Conservation (phyloP, 2,113 vertebrate species). For the Ptyas mucosa region DNA sequence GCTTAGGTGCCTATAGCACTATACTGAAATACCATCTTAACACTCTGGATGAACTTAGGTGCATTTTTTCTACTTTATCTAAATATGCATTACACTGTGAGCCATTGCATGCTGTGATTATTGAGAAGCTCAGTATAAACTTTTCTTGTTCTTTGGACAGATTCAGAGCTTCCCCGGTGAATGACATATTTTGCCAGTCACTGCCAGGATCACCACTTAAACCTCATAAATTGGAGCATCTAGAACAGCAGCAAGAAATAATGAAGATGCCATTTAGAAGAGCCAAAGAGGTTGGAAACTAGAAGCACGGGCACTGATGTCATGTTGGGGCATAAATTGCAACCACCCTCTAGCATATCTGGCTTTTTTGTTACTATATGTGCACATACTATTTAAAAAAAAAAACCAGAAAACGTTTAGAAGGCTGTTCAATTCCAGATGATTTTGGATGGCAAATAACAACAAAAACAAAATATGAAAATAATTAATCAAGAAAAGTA, state of each 20-base stretch:
- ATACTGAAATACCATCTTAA: background rate
- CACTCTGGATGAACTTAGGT: background rate
- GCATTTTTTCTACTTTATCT: background rate
- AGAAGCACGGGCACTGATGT: background rate
- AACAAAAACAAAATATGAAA: background rate
- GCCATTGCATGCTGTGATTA: background rate
- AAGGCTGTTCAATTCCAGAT: background rate
- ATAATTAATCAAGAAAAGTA: background rate
- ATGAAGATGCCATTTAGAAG: slow-evolving; percentile 83
- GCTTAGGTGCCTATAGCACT: background rate
- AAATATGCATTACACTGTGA: background rate
- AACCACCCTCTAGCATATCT: no score
- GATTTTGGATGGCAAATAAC: background rate
- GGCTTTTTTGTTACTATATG: background rate
- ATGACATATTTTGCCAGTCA: slow-evolving; percentile 95
- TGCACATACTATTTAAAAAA: background rate
- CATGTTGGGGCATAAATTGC: background rate
- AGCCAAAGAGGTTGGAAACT: slow-evolving; percentile 72
- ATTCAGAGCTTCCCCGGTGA: slow-evolving; percentile 93
- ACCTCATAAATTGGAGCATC: slow-evolving; percentile 81
- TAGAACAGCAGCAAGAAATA: slow-evolving; percentile 80
- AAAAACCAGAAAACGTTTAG: background rate
- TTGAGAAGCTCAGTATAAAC: background rate
- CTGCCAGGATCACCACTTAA: slow-evolving; percentile 88
- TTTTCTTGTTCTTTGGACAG: slow-evolving; percentile 46